These are phyloP conservation scores for Champsocephalus esox DNA, from an alignment of 2,797 vertebrate species.

Conservation along the genomic window DNA sequence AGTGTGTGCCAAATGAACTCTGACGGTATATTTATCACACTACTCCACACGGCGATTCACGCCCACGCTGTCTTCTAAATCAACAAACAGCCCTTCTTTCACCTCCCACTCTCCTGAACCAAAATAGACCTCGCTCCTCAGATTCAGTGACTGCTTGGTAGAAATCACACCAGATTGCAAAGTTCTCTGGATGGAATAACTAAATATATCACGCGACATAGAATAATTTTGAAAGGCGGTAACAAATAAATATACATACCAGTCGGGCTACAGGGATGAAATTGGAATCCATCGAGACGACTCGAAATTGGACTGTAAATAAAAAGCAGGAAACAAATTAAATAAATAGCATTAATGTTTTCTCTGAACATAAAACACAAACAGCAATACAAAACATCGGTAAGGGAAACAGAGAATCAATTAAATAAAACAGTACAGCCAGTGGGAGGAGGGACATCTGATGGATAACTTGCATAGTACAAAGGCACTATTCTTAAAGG, in stretches of 20 bases:
- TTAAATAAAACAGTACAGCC: neutral
- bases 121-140: slow-evolving; percentile 71
- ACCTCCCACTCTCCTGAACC: slow-evolving; percentile 75
- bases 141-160: slow-evolving; percentile 43
- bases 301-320: slow-evolving; percentile 83
- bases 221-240: neutral
- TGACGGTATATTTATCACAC: slow-evolving; percentile 77
- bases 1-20: slow-evolving; percentile 78
- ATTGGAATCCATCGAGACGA: slow-evolving; percentile 81
- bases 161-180: slow-evolving; percentile 46
- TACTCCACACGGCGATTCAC: slow-evolving; percentile 71
- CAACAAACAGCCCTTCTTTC: slow-evolving; percentile 74
- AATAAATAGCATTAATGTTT: no score
- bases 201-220: neutral
- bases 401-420: neutral
- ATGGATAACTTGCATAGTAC: no score
- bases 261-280: slow-evolving; percentile 73
- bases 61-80: slow-evolving; percentile 70
- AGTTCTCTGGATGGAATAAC: slow-evolving; percentile 27
- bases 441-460: neutral
- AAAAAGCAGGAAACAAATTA: neutral
- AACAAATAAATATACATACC: slow-evolving; percentile 66
- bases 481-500: neutral
- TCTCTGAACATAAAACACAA: neutral
- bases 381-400: neutral